Evolutionary conservation across 2,113 vertebrate genomes (phyloP).

Genomic region (Dolichallabes microphthalmus): DNA sequence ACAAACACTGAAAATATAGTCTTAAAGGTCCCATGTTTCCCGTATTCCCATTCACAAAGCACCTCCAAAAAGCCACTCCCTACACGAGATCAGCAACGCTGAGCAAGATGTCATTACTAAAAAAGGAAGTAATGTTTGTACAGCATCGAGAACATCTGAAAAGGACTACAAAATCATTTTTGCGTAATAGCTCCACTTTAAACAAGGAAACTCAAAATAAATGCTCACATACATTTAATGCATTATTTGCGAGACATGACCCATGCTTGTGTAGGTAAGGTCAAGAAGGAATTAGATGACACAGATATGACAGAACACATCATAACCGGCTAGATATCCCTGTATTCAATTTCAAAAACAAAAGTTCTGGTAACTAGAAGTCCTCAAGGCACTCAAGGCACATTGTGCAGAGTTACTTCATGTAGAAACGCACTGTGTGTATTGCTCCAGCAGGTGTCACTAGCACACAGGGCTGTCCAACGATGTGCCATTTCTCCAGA

Average conservation of each 20-base stretch:
- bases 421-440: background rate
- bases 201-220: too few species aligned
- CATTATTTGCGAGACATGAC: background rate
- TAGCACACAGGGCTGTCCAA: conserved; percentile 26
- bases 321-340: background rate
- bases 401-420: background rate
- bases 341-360: background rate
- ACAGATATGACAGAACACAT: background rate
- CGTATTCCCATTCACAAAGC: too few species aligned
- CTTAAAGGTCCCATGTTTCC: too few species aligned
- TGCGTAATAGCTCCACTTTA: too few species aligned
- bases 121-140: too few species aligned
- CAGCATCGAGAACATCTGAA: too few species aligned
- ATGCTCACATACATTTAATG: background rate
- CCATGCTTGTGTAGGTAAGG: background rate
- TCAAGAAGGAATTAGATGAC: background rate
- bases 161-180: too few species aligned
- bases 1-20: too few species aligned
- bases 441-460: conserved; percentile 47
- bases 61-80: too few species aligned
- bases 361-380: background rate
- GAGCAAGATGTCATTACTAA: too few species aligned
- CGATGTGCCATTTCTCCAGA: conserved; percentile 32
- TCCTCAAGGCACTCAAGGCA: conserved; percentile 22
- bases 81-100: too few species aligned